A percentile compares a stretch with the other conserved stretches of the same genome.
Conservation (phyloP, 2,888 invertebrate species). For the Mimachlamys varia region DNA sequence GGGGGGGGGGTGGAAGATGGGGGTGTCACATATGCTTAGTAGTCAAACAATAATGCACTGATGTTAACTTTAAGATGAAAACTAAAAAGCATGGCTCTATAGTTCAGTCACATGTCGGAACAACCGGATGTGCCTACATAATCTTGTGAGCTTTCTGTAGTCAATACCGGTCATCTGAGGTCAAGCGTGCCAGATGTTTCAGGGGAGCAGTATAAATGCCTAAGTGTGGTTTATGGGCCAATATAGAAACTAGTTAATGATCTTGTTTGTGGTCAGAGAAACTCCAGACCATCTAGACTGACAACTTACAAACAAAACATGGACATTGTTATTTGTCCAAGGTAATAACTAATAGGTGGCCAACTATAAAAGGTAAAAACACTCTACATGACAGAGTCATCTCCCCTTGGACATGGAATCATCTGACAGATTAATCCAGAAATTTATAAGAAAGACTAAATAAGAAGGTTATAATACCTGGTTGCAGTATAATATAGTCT, state of each 20-base stretch:
- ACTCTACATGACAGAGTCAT: neutral
- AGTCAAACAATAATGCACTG: no score
- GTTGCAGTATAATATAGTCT: no score
- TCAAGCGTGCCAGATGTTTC: neutral
- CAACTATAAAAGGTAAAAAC: neutral
- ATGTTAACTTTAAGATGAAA: no score
- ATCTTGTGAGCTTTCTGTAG: neutral
- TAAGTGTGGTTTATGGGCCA: slow-evolving; percentile 3
- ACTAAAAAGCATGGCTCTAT: no score
- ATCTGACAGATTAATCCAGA: neutral
- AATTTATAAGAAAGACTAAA: no score
- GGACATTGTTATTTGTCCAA: neutral
- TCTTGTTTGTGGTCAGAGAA: neutral
- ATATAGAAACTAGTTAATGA: neutral
- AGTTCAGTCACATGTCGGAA: neutral
- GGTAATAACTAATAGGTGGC: neutral
- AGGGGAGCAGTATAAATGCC: neutral
- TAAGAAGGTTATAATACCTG: no score
- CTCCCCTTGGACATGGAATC: neutral
- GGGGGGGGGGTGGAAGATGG: no score
- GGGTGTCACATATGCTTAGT: no score
- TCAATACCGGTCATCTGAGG: neutral
- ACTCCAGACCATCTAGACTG: neutral
- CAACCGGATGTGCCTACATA: neutral
- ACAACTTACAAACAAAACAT: neutral